Conservation (phyloP, 2,797 vertebrate species). For the Oceanodroma leucorhoa region DNA sequence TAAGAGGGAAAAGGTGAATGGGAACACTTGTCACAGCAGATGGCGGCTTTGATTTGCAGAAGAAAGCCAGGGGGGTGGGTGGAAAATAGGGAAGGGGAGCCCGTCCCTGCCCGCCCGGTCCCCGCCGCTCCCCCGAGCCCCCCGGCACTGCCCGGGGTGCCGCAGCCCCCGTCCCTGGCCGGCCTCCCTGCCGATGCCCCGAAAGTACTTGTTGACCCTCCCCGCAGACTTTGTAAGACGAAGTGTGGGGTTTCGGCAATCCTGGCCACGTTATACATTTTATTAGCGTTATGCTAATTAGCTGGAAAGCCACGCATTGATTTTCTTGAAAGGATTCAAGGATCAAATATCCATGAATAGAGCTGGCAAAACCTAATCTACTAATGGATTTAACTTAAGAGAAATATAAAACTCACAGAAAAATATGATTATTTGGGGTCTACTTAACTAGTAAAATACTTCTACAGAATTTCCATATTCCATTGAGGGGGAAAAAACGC, state of each 20-base stretch:
- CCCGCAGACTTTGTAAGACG: neutral
- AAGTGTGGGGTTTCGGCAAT: neutral
- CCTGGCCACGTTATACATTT: neutral
- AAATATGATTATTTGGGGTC: slow-evolving; percentile 54
- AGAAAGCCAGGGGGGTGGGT: neutral
- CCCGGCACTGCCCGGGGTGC: neutral
- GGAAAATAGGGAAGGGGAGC: neutral
- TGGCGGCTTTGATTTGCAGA: slow-evolving; percentile 78
- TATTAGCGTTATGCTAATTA: slow-evolving; percentile 66
- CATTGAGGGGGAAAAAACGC: neutral
- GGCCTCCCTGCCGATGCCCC: neutral
- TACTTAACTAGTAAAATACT: slow-evolving; percentile 41
- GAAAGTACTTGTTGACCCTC: neutral
- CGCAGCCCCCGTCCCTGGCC: neutral
- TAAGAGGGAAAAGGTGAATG: slow-evolving; percentile 87
- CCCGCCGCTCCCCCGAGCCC: neutral
- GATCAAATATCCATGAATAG: slow-evolving; percentile 69
- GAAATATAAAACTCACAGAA: slow-evolving; percentile 33
- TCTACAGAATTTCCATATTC: slow-evolving; percentile 15
- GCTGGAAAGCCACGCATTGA: slow-evolving; percentile 63
- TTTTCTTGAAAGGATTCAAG: slow-evolving; percentile 71
- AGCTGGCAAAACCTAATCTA: slow-evolving; percentile 68
- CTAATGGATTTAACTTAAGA: slow-evolving; percentile 70
- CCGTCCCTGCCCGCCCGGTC: neutral
- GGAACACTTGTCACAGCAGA: slow-evolving; percentile 84